phyloP scores from a whole-genome alignment of 2,888 invertebrate genomes.

The Flexamia atlantica region DNA sequence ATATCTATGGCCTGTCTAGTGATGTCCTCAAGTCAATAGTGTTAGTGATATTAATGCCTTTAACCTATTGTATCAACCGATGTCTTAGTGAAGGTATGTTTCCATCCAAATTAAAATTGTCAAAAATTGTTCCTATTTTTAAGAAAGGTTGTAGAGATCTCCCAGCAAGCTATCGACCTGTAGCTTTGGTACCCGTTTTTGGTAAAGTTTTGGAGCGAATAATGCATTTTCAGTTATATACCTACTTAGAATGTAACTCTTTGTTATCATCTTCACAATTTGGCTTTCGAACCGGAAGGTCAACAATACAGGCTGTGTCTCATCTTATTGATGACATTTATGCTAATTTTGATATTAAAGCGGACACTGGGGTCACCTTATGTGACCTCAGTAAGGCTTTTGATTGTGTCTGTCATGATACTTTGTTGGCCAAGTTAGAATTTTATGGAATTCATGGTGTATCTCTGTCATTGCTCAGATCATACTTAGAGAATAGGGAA shows the following conservation, averaged over 20 bases:
- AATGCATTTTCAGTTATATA: not conserved
- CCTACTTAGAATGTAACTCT: not conserved
- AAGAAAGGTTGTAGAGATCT: conserved; percentile 23
- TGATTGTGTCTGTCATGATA: conserved; percentile 23
- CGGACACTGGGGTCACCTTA: conserved; percentile 16
- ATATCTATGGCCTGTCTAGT: conserved; percentile 20
- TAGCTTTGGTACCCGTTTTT: conserved; percentile 1
- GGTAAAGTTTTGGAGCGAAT: not conserved
- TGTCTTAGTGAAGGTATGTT: conserved; percentile 28
- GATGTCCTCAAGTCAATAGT: not conserved
- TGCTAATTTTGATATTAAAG: not conserved
- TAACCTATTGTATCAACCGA: not conserved
- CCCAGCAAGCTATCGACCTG: not conserved
- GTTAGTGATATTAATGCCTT: not conserved
- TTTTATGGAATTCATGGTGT: conserved; percentile 3
- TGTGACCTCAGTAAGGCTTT: conserved; percentile 44
- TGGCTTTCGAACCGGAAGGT: not conserved
- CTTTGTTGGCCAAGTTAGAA: not conserved
- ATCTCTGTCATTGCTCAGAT: not conserved
- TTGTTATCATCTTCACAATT: not conserved
- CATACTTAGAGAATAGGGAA: not conserved
- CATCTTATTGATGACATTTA: not conserved
- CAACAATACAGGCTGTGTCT: not conserved
- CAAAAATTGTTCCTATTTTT: conserved; percentile 17
- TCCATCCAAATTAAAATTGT: not conserved